A percentile compares a stretch with the other conserved stretches of the same genome.
Conservation (phyloP, 2,113 vertebrate genomes). For the Loxodonta africana region DNA sequence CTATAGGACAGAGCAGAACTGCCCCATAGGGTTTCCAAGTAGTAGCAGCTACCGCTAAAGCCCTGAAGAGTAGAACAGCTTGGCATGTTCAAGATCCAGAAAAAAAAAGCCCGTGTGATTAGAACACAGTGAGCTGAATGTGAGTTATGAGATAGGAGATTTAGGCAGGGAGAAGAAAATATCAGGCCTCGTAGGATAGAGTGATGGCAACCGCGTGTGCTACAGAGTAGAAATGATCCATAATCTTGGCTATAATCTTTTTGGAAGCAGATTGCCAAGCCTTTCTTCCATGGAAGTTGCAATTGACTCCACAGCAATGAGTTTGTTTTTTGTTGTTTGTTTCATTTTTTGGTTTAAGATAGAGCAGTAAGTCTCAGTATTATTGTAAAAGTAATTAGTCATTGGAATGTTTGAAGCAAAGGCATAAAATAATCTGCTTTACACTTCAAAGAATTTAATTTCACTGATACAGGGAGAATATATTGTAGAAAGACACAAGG, state of each 20-base stretch:
- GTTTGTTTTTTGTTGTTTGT: too few species aligned
- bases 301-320: too few species aligned
- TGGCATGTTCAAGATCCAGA: neutral
- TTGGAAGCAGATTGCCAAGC: too few species aligned
- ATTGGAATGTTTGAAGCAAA: neutral
- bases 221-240: too few species aligned
- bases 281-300: too few species aligned
- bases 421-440: neutral
- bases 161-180: neutral
- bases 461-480: neutral
- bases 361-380: neutral
- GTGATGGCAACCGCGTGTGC: too few species aligned
- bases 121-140: neutral
- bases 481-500: neutral
- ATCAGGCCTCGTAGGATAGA: neutral
- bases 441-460: neutral
- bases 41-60: neutral
- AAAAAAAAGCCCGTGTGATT: too few species aligned
- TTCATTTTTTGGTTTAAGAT: neutral
- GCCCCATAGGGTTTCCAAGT: too few species aligned
- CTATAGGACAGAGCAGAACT: too few species aligned
- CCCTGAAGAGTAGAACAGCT: fast-evolving
- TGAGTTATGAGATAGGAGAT: neutral
- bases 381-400: neutral
- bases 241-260: too few species aligned